phyloP scores from a whole-genome alignment of 30 jellyfish, hydroid and myxozoan species.

The Sanderia malayensis region DNA sequence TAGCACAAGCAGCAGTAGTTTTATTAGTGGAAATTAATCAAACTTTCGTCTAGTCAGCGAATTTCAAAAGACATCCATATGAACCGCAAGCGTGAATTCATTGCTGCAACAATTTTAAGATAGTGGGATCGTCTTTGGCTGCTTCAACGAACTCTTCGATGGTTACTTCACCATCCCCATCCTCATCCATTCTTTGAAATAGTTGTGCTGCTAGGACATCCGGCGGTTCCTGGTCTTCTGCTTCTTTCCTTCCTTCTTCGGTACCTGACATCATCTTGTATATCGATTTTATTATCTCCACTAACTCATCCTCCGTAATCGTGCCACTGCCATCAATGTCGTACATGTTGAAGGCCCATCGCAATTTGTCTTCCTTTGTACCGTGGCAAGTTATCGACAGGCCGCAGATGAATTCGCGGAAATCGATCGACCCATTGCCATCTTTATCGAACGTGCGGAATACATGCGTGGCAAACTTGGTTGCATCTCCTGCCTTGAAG shows the following conservation, averaged over 20 bases:
- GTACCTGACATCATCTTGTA: slow-evolving; percentile 90
- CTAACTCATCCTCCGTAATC: slow-evolving; percentile 88
- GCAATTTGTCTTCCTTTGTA: slow-evolving; percentile 94
- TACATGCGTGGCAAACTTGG: slow-evolving; percentile 96
- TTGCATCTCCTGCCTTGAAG: slow-evolving; percentile 99
- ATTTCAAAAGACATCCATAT: no score
- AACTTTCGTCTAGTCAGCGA: no score
- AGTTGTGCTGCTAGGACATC: slow-evolving; percentile 87
- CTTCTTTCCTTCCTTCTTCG: slow-evolving; percentile 43
- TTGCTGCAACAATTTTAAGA: slow-evolving; percentile 88
- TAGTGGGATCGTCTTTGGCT: slow-evolving; percentile 97
- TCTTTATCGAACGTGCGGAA: slow-evolving; percentile 97
- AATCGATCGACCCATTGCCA: slow-evolving; percentile 97
- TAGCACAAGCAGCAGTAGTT: no score
- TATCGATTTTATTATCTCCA: slow-evolving; percentile 87
- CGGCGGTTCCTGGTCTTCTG: slow-evolving; percentile 78
- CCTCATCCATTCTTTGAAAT: slow-evolving; percentile 95
- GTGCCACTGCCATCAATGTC: slow-evolving; percentile 99
- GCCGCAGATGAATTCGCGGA: slow-evolving; percentile 97
- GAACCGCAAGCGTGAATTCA: no score
- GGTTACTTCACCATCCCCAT: slow-evolving; percentile 99
- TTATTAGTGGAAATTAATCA: no score
- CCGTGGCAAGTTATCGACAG: slow-evolving; percentile 98
- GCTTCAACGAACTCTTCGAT: slow-evolving; percentile 95
- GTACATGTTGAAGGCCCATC: slow-evolving; percentile 99